These are phyloP conservation scores for Grammomys surdaster DNA, from an alignment of 2,113 vertebrate species.

Conservation along the genomic window DNA sequence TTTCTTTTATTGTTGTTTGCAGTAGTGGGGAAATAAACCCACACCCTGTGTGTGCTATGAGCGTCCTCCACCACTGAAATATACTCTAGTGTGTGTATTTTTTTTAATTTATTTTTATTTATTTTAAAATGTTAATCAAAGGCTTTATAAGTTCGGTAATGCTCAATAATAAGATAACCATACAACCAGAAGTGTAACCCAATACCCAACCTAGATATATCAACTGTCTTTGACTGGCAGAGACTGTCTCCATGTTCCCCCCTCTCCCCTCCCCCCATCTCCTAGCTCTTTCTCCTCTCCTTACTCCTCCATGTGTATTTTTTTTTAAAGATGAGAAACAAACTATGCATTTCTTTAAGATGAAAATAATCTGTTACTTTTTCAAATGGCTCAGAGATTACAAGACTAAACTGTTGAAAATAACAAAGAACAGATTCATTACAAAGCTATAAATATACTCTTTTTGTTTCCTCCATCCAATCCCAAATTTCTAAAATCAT, in stretches of 20 bases:
- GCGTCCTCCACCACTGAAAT: neutral
- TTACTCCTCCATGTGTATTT: neutral
- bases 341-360: conserved; percentile 35
- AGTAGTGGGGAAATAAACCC: neutral
- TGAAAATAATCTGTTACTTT: conserved; percentile 18
- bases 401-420: conserved; percentile 22
- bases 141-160: no score
- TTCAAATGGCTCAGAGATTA: conserved; percentile 16
- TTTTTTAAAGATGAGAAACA: neutral
- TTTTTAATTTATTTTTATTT: no score
- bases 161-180: no score
- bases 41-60: neutral
- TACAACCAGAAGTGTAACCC: no score
- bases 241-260: no score
- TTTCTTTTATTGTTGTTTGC: neutral
- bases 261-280: no score
- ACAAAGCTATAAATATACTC: conserved; percentile 17
- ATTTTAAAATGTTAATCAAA: no score
- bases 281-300: no score
- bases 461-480: neutral
- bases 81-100: neutral
- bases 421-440: neutral
- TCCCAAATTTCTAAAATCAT: conserved; percentile 40
- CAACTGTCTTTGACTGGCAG: no score
- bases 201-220: no score